phyloP scores from a whole-genome alignment of 2,888 invertebrate genomes.

The Drosophila kuntzei region DNA sequence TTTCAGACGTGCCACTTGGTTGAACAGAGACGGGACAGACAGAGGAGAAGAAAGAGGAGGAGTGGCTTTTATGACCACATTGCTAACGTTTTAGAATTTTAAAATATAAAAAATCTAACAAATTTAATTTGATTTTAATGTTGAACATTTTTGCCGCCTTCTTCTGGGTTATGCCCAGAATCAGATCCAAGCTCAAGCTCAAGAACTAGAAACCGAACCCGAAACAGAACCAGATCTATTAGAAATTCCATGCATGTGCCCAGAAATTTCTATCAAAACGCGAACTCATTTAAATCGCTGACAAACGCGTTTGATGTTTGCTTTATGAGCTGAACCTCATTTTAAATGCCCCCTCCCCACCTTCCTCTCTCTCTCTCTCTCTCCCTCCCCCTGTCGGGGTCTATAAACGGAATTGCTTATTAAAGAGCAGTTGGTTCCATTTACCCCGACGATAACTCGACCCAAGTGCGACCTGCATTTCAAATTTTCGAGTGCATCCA shows the following conservation, averaged over 20 bases:
- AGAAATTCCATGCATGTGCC: conserved; percentile 52
- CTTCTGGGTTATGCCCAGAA: conserved; percentile 10
- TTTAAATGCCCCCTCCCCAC: conserved; percentile 29
- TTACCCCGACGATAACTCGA: conserved; percentile 17
- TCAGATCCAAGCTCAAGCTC: background rate
- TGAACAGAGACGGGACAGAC: background rate
- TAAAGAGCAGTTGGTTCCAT: conserved; percentile 37
- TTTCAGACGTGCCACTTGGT: conserved; percentile 47
- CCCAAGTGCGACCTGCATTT: conserved; percentile 30
- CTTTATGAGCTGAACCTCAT: conserved; percentile 64
- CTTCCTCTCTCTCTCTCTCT: background rate
- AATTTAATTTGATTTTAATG: conserved; percentile 77
- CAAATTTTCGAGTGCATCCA: conserved; percentile 19
- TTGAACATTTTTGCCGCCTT: conserved; percentile 76
- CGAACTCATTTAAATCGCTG: conserved; percentile 76
- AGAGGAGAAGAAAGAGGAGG: conserved; percentile 1
- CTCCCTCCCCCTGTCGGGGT: background rate
- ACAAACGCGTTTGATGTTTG: conserved; percentile 70
- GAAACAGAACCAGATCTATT: conserved; percentile 32
- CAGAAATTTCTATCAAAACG: conserved; percentile 70
- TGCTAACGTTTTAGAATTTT: conserved; percentile 65
- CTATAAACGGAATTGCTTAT: conserved; percentile 22
- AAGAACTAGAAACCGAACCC: background rate
- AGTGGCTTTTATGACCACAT: conserved; percentile 58
- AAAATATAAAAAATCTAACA: conserved; percentile 66